A percentile compares a stretch with the other conserved stretches of the same genome.
Conservation (phyloP, 1,140 invertebrate genomes). For the Vanessa tameamea region DNA sequence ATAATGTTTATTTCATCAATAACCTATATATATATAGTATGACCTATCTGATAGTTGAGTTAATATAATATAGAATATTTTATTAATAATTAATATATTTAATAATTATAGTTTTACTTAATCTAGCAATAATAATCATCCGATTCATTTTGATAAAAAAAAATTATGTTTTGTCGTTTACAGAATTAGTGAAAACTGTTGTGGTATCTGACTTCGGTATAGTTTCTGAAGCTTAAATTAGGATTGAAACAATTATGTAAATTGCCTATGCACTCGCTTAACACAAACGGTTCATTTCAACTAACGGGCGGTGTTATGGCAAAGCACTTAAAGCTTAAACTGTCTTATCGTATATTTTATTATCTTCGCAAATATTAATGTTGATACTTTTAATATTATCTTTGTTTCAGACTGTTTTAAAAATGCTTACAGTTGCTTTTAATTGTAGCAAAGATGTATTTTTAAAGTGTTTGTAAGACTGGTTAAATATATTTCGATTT, state of each 20-base stretch:
- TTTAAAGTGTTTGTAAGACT: too few relatives aligned
- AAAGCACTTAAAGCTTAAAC: conserved; percentile 23
- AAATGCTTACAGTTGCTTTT: background rate
- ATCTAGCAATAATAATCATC: too few relatives aligned
- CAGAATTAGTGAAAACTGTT: background rate
- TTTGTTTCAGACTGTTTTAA: background rate
- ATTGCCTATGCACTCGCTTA: conserved; percentile 40
- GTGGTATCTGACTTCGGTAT: background rate
- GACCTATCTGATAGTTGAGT: too few relatives aligned
- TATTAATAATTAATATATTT: too few relatives aligned
- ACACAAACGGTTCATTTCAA: conserved; percentile 36
- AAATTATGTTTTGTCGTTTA: too few relatives aligned
- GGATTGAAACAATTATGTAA: conserved; percentile 38
- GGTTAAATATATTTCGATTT: too few relatives aligned
- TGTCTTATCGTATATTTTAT: conserved; percentile 1
- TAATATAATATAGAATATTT: too few relatives aligned
- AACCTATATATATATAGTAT: too few relatives aligned
- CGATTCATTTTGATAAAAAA: too few relatives aligned
- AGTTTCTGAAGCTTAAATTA: conserved; percentile 38
- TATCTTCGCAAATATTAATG: background rate
- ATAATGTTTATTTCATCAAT: too few relatives aligned
- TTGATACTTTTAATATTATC: background rate
- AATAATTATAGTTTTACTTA: too few relatives aligned
- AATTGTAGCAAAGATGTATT: too few relatives aligned
- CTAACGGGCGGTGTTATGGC: conserved; percentile 17